These are phyloP conservation scores for Parthenolecanium corni DNA, from an alignment of 2,888 invertebrate genomes.

Conservation along the genomic window DNA sequence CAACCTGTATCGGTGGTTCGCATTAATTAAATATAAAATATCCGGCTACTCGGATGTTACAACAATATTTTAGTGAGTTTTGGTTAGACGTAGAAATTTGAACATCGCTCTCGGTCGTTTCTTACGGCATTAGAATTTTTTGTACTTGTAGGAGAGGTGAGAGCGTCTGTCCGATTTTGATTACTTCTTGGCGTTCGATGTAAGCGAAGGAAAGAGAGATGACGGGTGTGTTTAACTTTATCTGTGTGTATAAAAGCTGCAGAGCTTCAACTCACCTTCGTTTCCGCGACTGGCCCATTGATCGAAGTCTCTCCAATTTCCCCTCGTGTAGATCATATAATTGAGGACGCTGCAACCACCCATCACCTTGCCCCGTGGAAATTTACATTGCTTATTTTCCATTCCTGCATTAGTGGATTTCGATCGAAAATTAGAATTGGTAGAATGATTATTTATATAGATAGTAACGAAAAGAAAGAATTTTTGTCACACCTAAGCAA, in stretches of 20 bases:
- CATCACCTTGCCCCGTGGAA: constrained; percentile 54
- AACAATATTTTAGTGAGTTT: no score
- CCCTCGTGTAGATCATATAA: constrained; percentile 68
- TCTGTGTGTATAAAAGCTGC: no score
- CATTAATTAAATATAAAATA: not conserved
- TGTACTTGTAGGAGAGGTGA: no score
- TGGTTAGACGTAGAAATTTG: no score
- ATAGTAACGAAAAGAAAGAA: no score
- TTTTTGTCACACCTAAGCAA: constrained; percentile 36
- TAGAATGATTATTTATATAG: no score
- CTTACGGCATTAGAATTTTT: no score
- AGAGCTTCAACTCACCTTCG: constrained; percentile 44
- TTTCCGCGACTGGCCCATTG: constrained; percentile 61
- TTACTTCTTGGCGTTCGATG: no score
- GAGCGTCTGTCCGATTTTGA: no score
- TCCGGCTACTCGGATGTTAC: not conserved
- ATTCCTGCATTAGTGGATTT: constrained; percentile 21
- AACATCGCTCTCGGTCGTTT: no score
- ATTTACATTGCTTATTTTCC: constrained; percentile 31
- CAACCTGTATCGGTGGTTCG: constrained; percentile 53
- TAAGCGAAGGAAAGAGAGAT: no score
- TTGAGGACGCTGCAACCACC: constrained; percentile 72
- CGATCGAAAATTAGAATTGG: not conserved
- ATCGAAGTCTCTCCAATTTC: constrained; percentile 60
- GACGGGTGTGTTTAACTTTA: no score